Conservation (phyloP, 2,113 vertebrate genomes). For the Sylvilagus bachmani region DNA sequence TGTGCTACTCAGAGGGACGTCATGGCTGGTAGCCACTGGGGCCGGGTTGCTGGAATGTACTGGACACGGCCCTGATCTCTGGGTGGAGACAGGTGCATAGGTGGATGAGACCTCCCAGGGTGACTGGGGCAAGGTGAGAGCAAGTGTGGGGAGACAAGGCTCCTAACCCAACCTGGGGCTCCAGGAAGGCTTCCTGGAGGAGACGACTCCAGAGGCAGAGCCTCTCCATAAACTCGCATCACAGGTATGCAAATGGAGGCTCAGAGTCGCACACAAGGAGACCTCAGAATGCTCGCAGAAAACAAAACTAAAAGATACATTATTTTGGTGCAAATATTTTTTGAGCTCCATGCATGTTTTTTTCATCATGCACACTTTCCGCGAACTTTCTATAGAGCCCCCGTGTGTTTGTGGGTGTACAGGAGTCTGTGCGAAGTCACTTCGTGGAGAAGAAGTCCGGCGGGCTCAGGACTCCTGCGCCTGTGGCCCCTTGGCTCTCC, state of each 20-base stretch:
- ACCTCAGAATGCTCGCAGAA: too few species aligned
- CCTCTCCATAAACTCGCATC: background rate
- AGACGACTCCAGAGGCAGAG: background rate
- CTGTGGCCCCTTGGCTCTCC: fast-evolving
- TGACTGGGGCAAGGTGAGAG: background rate
- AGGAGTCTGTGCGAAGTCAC: background rate
- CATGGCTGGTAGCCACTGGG: background rate
- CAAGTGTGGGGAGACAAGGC: background rate
- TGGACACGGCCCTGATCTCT: background rate
- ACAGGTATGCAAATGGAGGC: background rate
- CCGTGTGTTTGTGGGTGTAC: background rate
- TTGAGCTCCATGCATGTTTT: too few species aligned
- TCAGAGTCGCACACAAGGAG: background rate
- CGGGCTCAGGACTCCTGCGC: background rate
- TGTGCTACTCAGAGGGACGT: background rate
- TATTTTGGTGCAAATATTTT: too few species aligned
- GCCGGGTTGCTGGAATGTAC: background rate
- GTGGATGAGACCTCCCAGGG: background rate
- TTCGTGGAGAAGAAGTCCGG: background rate
- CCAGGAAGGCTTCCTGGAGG: slow-evolving; percentile 32
- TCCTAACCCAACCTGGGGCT: background rate
- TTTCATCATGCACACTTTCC: too few species aligned
- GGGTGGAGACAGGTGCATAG: background rate
- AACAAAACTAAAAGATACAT: too few species aligned
- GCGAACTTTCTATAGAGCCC: too few species aligned